Percentiles rank a stretch among this genome's conserved stretches.
phyloP scores from a whole-genome alignment of 1,140 invertebrate species.

The Latrodectus geometricus region DNA sequence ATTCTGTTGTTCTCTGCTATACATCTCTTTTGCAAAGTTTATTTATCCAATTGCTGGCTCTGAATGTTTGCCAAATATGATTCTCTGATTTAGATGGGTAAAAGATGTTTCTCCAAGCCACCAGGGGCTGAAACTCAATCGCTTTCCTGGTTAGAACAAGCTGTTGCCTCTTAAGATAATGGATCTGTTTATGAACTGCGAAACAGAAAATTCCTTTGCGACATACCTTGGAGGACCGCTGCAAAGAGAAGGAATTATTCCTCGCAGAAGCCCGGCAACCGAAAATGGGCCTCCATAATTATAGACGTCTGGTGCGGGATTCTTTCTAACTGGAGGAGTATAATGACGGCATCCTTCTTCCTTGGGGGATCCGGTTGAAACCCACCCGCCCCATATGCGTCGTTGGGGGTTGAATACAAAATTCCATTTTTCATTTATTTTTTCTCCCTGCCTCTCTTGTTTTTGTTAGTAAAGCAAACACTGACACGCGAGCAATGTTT shows the following conservation, averaged over 20 bases:
- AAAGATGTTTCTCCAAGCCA: no score
- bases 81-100: no score
- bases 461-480: conserved; percentile 6
- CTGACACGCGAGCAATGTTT: background rate
- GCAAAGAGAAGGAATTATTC: background rate
- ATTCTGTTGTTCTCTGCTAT: no score
- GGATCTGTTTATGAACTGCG: conserved; percentile 36
- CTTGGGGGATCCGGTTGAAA: conserved; percentile 37
- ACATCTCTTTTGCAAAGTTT: no score
- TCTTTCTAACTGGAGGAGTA: conserved; percentile 11
- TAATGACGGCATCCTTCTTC: conserved; percentile 35
- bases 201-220: conserved; percentile 23
- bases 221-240: conserved; percentile 6
- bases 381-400: background rate
- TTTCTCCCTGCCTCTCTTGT: background rate
- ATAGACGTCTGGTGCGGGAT: conserved; percentile 15
- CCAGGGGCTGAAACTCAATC: background rate
- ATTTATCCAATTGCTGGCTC: no score
- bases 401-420: conserved; percentile 13
- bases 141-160: background rate
- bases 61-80: no score
- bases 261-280: background rate
- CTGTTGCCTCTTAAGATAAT: conserved; percentile 35
- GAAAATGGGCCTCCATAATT: conserved; percentile 28
- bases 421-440: background rate